Percentiles rank a stretch among this genome's conserved stretches.
phyloP scores from a whole-genome alignment of 2,888 invertebrate genomes.

The Epistrophe grossulariae region DNA sequence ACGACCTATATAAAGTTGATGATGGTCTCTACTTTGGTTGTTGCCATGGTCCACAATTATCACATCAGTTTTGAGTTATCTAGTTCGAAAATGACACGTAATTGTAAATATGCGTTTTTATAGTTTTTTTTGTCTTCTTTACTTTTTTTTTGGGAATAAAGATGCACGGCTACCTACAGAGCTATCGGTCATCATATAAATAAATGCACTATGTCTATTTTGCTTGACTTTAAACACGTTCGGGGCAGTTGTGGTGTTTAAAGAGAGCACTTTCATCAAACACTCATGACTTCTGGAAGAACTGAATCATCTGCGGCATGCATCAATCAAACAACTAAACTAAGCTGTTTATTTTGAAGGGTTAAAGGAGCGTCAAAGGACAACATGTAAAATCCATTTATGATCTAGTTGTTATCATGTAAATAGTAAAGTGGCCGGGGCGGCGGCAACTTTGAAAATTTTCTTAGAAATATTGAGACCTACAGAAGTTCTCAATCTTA shows the following conservation, averaged over 20 bases:
- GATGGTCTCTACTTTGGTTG: constrained; percentile 11
- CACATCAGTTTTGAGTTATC: constrained; percentile 63
- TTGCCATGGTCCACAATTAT: constrained; percentile 57
- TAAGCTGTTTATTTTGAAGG: not conserved
- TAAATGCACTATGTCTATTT: constrained; percentile 50
- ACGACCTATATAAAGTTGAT: constrained; percentile 46
- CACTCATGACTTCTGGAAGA: constrained; percentile 36
- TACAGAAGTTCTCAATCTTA: not conserved
- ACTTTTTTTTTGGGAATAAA: not conserved
- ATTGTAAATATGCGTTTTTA: constrained; percentile 33
- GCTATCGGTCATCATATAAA: constrained; percentile 47
- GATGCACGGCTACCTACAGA: not conserved
- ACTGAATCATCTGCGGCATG: constrained; percentile 39
- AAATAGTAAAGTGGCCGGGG: not conserved
- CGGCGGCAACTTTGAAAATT: constrained; percentile 29
- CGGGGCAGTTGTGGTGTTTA: constrained; percentile 25
- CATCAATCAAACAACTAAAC: constrained; percentile 33
- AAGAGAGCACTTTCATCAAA: constrained; percentile 31
- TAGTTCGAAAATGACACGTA: constrained; percentile 45
- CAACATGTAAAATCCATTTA: constrained; percentile 48
- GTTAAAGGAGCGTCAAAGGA: constrained; percentile 18
- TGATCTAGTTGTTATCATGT: constrained; percentile 39
- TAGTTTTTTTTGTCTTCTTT: not conserved
- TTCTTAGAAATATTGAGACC: not conserved
- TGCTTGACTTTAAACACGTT: constrained; percentile 57